Evolutionary conservation across 2,797 vertebrate species (phyloP).

Genomic region (Anniella stebbinsi): DNA sequence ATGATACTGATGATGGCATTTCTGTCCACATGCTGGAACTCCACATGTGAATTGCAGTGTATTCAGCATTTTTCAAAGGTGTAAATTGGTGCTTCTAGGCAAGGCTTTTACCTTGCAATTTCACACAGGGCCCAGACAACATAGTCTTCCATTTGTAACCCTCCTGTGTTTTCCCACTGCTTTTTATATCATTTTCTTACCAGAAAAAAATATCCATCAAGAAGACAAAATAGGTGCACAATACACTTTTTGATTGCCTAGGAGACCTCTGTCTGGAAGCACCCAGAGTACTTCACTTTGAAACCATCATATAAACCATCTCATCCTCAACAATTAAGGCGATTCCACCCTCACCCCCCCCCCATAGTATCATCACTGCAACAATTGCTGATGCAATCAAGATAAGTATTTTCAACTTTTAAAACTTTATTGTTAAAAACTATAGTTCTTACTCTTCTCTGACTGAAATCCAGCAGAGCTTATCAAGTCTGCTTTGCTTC

Average conservation of each 20-base stretch:
- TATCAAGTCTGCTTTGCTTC: slow-evolving; percentile 85
- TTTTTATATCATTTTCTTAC: too few species aligned
- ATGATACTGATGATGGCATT: background rate
- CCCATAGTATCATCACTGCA: background rate
- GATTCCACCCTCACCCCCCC: background rate
- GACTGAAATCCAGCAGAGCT: slow-evolving; percentile 88
- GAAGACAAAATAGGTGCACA: too few species aligned
- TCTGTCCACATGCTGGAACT: background rate
- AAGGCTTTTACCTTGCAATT: too few species aligned
- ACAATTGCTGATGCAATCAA: background rate
- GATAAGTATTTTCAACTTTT: slow-evolving; percentile 1
- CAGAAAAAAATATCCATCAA: too few species aligned
- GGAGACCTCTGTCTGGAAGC: too few species aligned
- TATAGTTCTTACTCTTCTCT: slow-evolving; percentile 90
- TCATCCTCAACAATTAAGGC: background rate
- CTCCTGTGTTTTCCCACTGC: too few species aligned
- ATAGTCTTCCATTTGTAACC: too few species aligned
- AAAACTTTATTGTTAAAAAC: slow-evolving; percentile 48
- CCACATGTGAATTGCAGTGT: background rate
- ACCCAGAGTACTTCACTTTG: too few species aligned
- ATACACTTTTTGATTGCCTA: too few species aligned
- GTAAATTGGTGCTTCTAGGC: too few species aligned
- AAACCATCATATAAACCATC: background rate
- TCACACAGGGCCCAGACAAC: too few species aligned
- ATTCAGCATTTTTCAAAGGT: background rate